Evolutionary conservation across 2,113 vertebrate genomes (phyloP).

Genomic region (Tinamus guttatus): DNA sequence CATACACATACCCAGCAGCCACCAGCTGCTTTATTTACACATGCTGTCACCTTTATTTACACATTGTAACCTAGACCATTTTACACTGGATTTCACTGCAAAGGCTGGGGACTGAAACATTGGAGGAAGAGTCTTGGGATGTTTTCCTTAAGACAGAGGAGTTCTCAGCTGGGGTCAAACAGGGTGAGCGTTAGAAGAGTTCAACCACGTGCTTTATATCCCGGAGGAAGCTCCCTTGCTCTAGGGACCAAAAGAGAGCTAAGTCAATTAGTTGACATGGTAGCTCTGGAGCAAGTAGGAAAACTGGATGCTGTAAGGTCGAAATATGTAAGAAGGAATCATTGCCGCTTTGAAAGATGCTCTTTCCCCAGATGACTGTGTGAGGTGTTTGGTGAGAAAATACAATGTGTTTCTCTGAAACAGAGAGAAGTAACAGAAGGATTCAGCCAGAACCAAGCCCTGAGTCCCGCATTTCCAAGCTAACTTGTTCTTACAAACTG

Average conservation of each 20-base stretch:
- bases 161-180: neutral
- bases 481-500: too few relatives aligned
- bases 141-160: neutral
- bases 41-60: fast-evolving
- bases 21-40: neutral
- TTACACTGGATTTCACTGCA: neutral
- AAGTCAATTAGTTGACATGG: too few relatives aligned
- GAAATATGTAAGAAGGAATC: neutral
- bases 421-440: fast-evolving
- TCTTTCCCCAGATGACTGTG: neutral
- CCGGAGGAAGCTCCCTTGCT: neutral
- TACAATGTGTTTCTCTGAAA: neutral
- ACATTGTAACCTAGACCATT: neutral
- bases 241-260: neutral
- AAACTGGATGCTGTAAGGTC: neutral
- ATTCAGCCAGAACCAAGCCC: too few relatives aligned
- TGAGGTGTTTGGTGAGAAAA: neutral
- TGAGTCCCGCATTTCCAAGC: too few relatives aligned
- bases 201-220: neutral
- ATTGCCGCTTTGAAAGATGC: too few relatives aligned
- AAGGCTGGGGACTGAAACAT: neutral
- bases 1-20: neutral
- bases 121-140: neutral
- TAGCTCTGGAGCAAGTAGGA: neutral
- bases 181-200: neutral